phyloP scores from a whole-genome alignment of 1,140 invertebrate genomes.

The Brachionus paranguensis region DNA sequence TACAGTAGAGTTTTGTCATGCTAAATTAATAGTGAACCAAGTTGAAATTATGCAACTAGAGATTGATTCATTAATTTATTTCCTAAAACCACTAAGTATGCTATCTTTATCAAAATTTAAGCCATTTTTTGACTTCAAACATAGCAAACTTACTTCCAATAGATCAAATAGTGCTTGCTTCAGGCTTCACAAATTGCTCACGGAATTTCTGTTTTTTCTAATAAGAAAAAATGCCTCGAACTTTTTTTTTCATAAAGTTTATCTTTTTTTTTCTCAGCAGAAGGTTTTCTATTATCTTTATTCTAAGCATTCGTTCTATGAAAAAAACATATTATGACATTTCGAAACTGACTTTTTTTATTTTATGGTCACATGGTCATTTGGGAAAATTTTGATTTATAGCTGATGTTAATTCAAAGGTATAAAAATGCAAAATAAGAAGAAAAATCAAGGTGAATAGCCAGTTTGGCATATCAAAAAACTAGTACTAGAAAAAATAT shows the following conservation, averaged over 20 bases:
- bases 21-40: neutral
- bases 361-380: neutral
- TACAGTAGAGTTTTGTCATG: neutral
- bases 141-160: neutral
- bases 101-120: neutral
- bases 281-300: neutral
- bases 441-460: neutral
- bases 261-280: neutral
- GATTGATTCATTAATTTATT: neutral
- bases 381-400: neutral
- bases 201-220: neutral
- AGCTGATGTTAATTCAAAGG: neutral
- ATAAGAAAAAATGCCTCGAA: neutral
- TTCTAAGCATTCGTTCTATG: neutral
- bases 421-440: neutral
- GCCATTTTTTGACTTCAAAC: neutral
- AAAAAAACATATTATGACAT: neutral
- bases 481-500: neutral
- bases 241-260: neutral
- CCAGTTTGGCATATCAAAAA: neutral
- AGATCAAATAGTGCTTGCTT: neutral
- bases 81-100: neutral
- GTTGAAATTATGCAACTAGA: neutral
- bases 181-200: neutral
- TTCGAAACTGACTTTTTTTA: neutral